A percentile compares a stretch with the other conserved stretches of the same genome.
phyloP scores from a whole-genome alignment of 1,140 invertebrate species.

The Drosophila auraria region DNA sequence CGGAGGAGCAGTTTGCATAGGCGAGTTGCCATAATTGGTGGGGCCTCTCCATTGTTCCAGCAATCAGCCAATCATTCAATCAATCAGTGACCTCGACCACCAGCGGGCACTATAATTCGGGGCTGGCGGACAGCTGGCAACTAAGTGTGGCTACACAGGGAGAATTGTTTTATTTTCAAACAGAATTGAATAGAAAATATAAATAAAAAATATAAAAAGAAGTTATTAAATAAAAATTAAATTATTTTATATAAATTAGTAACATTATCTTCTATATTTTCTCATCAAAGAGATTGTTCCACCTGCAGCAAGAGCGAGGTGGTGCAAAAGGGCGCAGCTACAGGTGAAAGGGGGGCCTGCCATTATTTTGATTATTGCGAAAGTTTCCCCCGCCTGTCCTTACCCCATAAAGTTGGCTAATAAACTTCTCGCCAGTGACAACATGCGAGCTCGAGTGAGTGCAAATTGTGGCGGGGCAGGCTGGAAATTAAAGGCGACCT shows the following conservation, averaged over 20 bases:
- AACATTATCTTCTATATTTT: too few relatives aligned
- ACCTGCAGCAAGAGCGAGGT: too few relatives aligned
- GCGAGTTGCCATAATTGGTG: slow-evolving; percentile 52
- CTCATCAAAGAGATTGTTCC: too few relatives aligned
- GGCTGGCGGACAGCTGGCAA: not conserved
- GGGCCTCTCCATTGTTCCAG: slow-evolving; percentile 29
- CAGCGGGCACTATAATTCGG: slow-evolving; percentile 4
- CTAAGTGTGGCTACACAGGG: not conserved
- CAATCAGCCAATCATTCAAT: slow-evolving; percentile 50
- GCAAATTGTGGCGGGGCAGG: slow-evolving; percentile 4
- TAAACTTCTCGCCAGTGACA: slow-evolving; percentile 39
- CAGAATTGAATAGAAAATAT: too few relatives aligned
- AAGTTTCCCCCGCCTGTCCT: slow-evolving; percentile 25
- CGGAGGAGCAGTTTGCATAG: slow-evolving; percentile 35
- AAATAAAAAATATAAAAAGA: not conserved
- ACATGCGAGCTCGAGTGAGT: slow-evolving; percentile 22
- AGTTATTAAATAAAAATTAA: too few relatives aligned
- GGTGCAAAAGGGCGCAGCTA: not conserved
- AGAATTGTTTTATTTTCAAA: not conserved
- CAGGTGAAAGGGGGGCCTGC: slow-evolving; percentile 9
- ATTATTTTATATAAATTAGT: not conserved
- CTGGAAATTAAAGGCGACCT: slow-evolving; percentile 8
- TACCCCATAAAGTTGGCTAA: not conserved
- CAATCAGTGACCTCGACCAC: slow-evolving; percentile 32
- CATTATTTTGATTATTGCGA: slow-evolving; percentile 52